Evolutionary conservation across 2,888 invertebrate genomes (phyloP).

Genomic region (Synanthedon tipuliformis): DNA sequence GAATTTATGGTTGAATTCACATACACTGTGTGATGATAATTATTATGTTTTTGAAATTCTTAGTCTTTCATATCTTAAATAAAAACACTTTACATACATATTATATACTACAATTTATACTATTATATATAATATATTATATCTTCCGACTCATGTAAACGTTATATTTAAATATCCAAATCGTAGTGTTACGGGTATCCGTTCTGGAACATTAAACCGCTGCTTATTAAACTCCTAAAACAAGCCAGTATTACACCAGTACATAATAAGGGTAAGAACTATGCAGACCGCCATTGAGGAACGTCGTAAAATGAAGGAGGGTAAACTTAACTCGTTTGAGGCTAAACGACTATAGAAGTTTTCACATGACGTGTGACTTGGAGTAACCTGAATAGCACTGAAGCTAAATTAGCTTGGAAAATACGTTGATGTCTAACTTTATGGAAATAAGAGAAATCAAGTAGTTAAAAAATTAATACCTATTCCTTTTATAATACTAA

Average conservation of each 20-base stretch:
- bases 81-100: too few relatives aligned
- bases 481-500: too few relatives aligned
- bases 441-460: too few relatives aligned
- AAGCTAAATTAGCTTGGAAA: background rate
- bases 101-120: too few relatives aligned
- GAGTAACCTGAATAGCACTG: slow-evolving; percentile 6
- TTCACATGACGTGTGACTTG: slow-evolving; percentile 17
- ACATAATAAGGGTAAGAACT: slow-evolving; percentile 3
- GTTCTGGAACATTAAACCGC: slow-evolving; percentile 5
- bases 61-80: too few relatives aligned
- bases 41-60: too few relatives aligned
- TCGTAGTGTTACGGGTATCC: slow-evolving; percentile 1
- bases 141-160: too few relatives aligned
- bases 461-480: too few relatives aligned
- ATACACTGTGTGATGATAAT: too few relatives aligned
- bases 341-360: slow-evolving; percentile 23
- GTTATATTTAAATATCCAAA: background rate
- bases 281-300: slow-evolving; percentile 9
- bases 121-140: too few relatives aligned
- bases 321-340: slow-evolving; percentile 30
- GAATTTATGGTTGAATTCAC: too few relatives aligned
- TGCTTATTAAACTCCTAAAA: background rate
- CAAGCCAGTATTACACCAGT: background rate
- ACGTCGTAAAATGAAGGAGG: slow-evolving; percentile 6
- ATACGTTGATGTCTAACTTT: too few relatives aligned